A percentile compares a stretch with the other conserved stretches of the same genome.
Conservation (phyloP, 2,888 invertebrate genomes). For the Apodemia mormo region DNA sequence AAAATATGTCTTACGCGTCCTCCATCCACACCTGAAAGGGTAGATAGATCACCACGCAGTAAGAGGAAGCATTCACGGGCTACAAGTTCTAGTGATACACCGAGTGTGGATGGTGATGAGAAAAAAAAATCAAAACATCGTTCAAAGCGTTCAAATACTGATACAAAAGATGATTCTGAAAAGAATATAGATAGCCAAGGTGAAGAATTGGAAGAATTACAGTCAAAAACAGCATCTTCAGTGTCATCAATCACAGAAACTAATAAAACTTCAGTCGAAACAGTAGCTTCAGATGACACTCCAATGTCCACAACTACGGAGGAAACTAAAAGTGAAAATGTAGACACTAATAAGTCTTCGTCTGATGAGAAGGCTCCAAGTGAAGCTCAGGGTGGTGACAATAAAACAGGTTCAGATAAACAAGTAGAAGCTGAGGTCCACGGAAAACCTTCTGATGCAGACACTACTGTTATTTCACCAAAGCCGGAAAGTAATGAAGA, state of each 20-base stretch:
- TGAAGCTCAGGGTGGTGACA: constrained; percentile 38
- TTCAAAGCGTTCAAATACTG: constrained; percentile 56
- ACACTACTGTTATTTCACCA: constrained; percentile 60
- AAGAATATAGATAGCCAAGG: constrained; percentile 58
- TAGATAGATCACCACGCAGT: constrained; percentile 74
- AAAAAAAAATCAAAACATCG: constrained; percentile 70
- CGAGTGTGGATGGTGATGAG: constrained; percentile 67
- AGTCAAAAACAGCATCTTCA: constrained; percentile 41
- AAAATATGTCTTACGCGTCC: constrained; percentile 84
- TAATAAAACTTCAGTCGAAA: neutral
- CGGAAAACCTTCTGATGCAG: constrained; percentile 44
- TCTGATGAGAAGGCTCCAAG: constrained; percentile 24
- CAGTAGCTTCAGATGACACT: constrained; percentile 42
- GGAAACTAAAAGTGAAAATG: constrained; percentile 45
- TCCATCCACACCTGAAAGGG: constrained; percentile 77
- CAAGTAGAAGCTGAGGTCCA: constrained; percentile 33
- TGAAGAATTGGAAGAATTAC: constrained; percentile 49
- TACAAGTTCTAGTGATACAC: constrained; percentile 73
- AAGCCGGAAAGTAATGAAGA: constrained; percentile 39
- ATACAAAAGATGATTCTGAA: constrained; percentile 62
- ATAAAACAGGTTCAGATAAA: constrained; percentile 26
- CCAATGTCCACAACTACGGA: constrained; percentile 63
- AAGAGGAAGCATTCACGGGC: constrained; percentile 76
- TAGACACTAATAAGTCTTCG: constrained; percentile 21
- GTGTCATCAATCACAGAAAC: constrained; percentile 20